Evolutionary conservation across 2,113 vertebrate genomes (phyloP), one percentile per base, ranked within the genome.

Genomic region (Merops nubicus): DNA sequence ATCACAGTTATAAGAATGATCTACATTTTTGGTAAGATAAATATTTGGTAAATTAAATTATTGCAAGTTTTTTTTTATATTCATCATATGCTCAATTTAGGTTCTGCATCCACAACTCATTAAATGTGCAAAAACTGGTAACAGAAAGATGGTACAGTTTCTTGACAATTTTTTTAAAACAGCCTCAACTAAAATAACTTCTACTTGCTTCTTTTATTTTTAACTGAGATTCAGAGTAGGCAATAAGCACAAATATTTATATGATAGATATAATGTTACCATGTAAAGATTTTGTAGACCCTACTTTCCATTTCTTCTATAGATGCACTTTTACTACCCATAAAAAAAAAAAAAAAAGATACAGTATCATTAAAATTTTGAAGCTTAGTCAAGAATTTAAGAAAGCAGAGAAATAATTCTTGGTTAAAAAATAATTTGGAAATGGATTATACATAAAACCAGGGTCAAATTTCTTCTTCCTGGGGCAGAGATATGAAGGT

Each of bases 31-130:
- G 43, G 33, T 88, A 88, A 91, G 38, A 86, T 75, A 93, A 97
- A 95, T 89, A 95, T 88, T 94, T 89, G 31, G 33, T 83, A 93
- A 94, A 93, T 68, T 60, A 68, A 85, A 85, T 79, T 68, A n/a
- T 73, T 91, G 17, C 53, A 90, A 34, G 33, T 45, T 85, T 91
- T 91, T 91, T 91, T 91, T 89, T 5, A 19, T 78, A 43, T 56
- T n/a, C 12, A 47, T 93, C 65, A 21, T 89, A 72, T 69, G 78
- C 21, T 94, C 19, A 38, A 5, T 85, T 88, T 63, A 69, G 25
- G 29, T 53, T 93, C 88, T 93, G 38, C 22, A 73, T 57, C 68
- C 72, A 92, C 59, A 92, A 29, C 23, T 96, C 86, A 74, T 95
- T 95, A 92, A 90, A 83, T 59, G 76, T 91, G 76, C 38, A 84